These are phyloP conservation scores for Drosophila percnosoma DNA, from an alignment of 2,888 invertebrate species.

Conservation along the genomic window DNA sequence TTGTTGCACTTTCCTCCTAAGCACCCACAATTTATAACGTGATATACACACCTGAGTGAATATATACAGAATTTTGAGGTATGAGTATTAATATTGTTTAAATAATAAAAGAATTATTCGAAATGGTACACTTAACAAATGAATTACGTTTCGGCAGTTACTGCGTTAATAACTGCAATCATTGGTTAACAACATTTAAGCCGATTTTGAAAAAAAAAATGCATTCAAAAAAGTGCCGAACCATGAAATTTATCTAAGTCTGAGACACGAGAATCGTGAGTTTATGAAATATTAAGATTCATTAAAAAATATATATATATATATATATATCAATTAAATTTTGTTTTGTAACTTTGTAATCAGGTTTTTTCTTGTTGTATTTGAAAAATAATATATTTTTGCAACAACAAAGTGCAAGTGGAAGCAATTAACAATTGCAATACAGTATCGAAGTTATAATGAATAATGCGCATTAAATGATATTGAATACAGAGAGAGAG, in stretches of 20 bases:
- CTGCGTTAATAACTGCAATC: not conserved
- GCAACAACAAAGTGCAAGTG: not conserved
- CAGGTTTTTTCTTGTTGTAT: not conserved
- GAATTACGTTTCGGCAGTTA: constrained; percentile 5
- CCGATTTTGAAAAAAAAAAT: not conserved
- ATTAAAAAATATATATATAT: not conserved
- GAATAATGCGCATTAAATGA: not conserved
- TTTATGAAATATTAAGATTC: not conserved
- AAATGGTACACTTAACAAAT: not conserved
- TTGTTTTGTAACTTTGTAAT: not conserved
- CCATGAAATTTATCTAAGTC: not conserved
- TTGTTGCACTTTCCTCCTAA: not conserved
- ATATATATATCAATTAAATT: not conserved
- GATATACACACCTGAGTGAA: not conserved
- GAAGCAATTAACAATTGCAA: constrained; percentile 10
- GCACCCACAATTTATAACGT: constrained; percentile 1
- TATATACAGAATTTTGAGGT: not conserved
- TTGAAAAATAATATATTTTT: not conserved
- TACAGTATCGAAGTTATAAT: constrained; percentile 2
- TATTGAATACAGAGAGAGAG: not conserved
- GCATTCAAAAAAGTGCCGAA: not conserved
- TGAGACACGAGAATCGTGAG: not conserved
- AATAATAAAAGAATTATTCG: not conserved
- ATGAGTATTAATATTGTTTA: not conserved
- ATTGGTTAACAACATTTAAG: not conserved